A percentile compares a stretch with the other conserved stretches of the same genome.
These are phyloP conservation scores for Auanema freiburgensis DNA, from an alignment of 2,888 invertebrate genomes.

Conservation along the genomic window DNA sequence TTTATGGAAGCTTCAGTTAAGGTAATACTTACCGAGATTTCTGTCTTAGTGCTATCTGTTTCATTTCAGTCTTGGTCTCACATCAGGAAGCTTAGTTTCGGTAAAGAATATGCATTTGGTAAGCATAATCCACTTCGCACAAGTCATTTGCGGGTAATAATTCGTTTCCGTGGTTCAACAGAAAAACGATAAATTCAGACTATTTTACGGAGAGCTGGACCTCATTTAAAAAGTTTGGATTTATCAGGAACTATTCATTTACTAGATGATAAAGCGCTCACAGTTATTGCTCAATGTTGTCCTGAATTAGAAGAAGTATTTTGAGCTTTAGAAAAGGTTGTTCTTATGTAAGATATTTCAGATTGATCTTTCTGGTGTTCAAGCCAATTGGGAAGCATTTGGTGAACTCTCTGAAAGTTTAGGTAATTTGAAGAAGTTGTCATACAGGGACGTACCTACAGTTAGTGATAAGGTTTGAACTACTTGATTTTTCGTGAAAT, in stretches of 20 bases:
- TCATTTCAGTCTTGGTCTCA: constrained; percentile 54
- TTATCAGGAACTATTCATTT: constrained; percentile 55
- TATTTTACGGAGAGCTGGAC: constrained; percentile 34
- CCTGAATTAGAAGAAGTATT: constrained; percentile 45
- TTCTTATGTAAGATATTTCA: constrained; percentile 13
- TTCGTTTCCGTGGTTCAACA: too few relatives aligned
- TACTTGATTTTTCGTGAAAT: too few relatives aligned
- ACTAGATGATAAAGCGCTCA: constrained; percentile 55
- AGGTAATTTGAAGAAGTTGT: constrained; percentile 35
- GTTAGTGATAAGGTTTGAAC: constrained; percentile 49
- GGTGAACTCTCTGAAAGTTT: constrained; percentile 53
- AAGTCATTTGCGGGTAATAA: constrained; percentile 47
- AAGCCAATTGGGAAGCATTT: constrained; percentile 46
- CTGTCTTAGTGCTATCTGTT: not conserved
- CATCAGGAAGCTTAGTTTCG: constrained; percentile 37
- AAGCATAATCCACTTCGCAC: constrained; percentile 53
- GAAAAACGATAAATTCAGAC: constrained; percentile 16
- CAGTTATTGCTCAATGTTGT: constrained; percentile 50
- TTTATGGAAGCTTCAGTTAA: constrained; percentile 60
- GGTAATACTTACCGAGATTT: constrained; percentile 20
- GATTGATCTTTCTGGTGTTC: constrained; percentile 59
- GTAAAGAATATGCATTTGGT: constrained; percentile 47
- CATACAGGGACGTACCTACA: constrained; percentile 57
- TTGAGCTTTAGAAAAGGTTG: not conserved
- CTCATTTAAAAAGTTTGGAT: constrained; percentile 50